These are phyloP conservation scores for Argyra leucocephala DNA, from an alignment of 2,888 invertebrate genomes.

Conservation along the genomic window DNA sequence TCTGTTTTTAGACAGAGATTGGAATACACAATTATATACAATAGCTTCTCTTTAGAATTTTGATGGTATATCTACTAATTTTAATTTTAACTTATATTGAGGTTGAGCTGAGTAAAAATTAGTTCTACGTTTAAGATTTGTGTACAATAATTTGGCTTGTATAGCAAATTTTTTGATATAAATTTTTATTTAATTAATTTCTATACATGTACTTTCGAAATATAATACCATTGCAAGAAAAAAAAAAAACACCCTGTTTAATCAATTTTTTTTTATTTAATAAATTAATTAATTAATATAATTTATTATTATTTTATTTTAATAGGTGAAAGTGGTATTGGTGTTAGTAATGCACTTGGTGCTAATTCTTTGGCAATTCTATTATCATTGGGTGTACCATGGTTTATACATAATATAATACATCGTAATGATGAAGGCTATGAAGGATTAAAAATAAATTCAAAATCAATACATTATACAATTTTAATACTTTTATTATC, in stretches of 20 bases:
- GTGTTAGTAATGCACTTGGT: conserved; percentile 77
- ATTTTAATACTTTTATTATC: conserved; percentile 68
- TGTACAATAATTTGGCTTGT: no score
- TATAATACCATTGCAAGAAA: not conserved
- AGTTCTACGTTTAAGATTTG: no score
- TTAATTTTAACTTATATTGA: no score
- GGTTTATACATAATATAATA: conserved; percentile 66
- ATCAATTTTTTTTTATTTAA: not conserved
- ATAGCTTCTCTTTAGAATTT: no score
- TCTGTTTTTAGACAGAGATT: no score
- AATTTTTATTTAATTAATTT: no score
- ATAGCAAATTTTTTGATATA: no score
- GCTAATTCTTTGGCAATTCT: conserved; percentile 78
- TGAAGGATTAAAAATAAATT: conserved; percentile 55
- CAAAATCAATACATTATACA: conserved; percentile 72
- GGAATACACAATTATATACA: no score
- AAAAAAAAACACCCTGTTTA: not conserved
- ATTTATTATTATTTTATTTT: conserved; percentile 27
- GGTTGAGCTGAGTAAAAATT: no score
- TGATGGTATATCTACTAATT: no score
- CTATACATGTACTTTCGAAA: no score
- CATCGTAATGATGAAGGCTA: conserved; percentile 41
- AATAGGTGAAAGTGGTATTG: conserved; percentile 74
- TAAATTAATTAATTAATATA: not conserved
- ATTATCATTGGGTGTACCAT: conserved; percentile 72